Base-by-base conservation (phyloP, 2,113 vertebrate species). In the Lophius piscatorius region DNA sequence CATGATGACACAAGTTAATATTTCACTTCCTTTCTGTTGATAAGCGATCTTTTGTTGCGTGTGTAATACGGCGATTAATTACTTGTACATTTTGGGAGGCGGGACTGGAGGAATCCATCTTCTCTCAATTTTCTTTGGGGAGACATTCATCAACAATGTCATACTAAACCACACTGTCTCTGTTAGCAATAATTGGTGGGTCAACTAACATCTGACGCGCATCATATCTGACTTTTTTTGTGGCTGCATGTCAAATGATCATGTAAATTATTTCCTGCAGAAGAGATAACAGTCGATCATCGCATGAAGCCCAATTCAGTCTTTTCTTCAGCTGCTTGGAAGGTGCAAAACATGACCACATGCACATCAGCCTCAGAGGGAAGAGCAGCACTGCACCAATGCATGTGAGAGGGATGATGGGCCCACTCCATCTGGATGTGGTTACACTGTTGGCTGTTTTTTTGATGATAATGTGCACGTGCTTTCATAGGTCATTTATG, bases 371-470 rank as follows among this genome's bases (percentile, higher is more conserved):
- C 33, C 46, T 22, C 8, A 13, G 31, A 59, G 36, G 26, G 55
- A 56, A 21, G 60, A 40, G 64, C 44, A 44, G 61, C 61, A 9
- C 40, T 12, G 3, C 63, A 46, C 31, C 20, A n/a, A 0, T 41
- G n/a, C 24, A 47, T 41, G 38, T 16, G 41, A 42, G 24, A 38
- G 35, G 70, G 65, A 63, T 38, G 9, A 51, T 66, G n/a, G 29
- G 56, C 55, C 24, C 28, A 0, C 4, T 51, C 24, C 85, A 84
- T 87, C 86, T 90, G 87, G 74, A 79, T 47, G 24, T 70, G 49
- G 68, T 88, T 89, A 80, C 3, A 16, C 16, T n/a, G 42, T 41
- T 38, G 21, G 56, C 51, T 76, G 61, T 52, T 69, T 74, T 64
- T 31, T 9, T 54, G 47, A 74, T 60, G 71, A 71, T 74, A 63